Conservation (phyloP, 2,888 invertebrate species). For the Sericinus montela region DNA sequence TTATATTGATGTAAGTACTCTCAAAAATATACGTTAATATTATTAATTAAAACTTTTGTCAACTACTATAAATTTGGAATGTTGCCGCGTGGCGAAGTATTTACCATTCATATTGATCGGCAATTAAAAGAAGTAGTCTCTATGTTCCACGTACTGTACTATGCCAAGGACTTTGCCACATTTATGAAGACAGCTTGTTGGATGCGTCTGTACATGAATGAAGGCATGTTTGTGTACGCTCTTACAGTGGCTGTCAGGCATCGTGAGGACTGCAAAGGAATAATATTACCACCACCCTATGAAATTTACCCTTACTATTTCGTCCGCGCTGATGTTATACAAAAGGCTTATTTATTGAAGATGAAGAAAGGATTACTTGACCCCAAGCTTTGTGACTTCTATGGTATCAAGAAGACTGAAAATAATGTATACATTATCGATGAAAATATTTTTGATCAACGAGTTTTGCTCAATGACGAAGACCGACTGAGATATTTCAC, state of each 20-base stretch:
- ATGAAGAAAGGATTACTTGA: conserved; percentile 68
- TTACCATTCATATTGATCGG: conserved; percentile 68
- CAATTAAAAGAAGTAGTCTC: conserved; percentile 71
- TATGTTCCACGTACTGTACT: conserved; percentile 76
- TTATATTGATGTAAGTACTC: conserved; percentile 55
- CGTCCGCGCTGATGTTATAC: conserved; percentile 83
- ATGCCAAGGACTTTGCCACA: conserved; percentile 72
- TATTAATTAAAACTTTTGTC: conserved; percentile 78
- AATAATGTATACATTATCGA: conserved; percentile 80
- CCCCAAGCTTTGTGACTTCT: conserved; percentile 70
- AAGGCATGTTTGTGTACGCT: conserved; percentile 79
- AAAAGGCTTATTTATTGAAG: conserved; percentile 73
- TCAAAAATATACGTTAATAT: neutral
- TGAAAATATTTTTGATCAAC: conserved; percentile 81
- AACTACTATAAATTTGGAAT: conserved; percentile 72
- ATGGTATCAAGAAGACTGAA: conserved; percentile 69
- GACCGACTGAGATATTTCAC: conserved; percentile 81
- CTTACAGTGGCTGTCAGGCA: conserved; percentile 74
- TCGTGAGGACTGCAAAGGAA: conserved; percentile 68
- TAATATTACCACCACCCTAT: conserved; percentile 77
- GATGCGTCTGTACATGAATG: conserved; percentile 75
- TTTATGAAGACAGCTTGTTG: conserved; percentile 73
- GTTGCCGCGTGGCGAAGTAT: conserved; percentile 76
- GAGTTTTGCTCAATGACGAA: conserved; percentile 73
- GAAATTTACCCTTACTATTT: conserved; percentile 83